Conservation (phyloP, 2,113 vertebrate species). For the Corythaeola cristata region DNA sequence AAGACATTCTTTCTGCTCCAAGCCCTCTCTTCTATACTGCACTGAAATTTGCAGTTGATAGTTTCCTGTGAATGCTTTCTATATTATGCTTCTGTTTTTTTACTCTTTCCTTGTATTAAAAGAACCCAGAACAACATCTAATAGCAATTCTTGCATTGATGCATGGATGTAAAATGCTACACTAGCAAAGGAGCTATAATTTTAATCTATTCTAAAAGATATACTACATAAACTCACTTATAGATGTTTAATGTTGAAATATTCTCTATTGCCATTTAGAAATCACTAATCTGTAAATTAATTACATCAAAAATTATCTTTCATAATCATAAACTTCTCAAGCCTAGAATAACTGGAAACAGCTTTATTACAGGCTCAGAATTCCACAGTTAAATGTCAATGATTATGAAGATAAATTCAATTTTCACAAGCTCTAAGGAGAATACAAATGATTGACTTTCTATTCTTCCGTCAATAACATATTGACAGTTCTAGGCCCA, state of each 20-base stretch:
- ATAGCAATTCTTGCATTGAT: background rate
- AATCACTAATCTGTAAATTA: background rate
- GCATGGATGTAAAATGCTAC: background rate
- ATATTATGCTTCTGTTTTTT: background rate
- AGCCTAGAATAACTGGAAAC: background rate
- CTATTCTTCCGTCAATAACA: constrained; percentile 53
- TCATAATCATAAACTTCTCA: background rate
- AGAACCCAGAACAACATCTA: background rate
- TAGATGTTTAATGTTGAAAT: background rate
- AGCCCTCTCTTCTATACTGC: background rate
- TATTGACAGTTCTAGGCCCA: constrained; percentile 44
- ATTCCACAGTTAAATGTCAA: background rate
- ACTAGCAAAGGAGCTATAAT: background rate
- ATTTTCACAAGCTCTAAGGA: constrained; percentile 12
- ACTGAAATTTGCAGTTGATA: background rate
- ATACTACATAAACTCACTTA: background rate
- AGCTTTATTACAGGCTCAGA: background rate
- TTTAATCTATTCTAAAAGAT: background rate
- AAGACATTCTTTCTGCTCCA: background rate
- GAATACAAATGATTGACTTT: constrained; percentile 61
- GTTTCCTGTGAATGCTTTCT: background rate
- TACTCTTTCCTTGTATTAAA: background rate
- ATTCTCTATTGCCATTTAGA: background rate
- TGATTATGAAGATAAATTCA: constrained; percentile 25
- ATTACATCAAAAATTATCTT: background rate